Evolutionary conservation across 2,797 vertebrate genomes (phyloP).

Genomic region (Danionella dracula): DNA sequence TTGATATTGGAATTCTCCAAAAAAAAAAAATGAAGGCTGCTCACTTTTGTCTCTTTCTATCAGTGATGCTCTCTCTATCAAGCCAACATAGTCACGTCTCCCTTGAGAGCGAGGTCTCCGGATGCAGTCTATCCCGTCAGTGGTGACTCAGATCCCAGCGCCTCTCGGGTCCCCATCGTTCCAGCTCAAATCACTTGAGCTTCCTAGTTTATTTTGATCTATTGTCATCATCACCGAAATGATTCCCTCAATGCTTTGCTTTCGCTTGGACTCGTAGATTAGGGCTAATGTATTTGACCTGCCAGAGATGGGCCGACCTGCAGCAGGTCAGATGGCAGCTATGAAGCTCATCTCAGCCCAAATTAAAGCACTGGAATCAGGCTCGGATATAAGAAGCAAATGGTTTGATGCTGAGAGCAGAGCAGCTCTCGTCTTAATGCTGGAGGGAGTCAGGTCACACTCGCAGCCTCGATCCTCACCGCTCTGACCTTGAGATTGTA

Average conservation of each 20-base stretch:
- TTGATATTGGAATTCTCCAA: no score
- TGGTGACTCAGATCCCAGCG: no score
- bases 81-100: no score
- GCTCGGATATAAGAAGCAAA: constrained; percentile 39
- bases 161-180: not conserved
- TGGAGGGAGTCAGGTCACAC: not conserved
- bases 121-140: no score
- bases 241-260: constrained; percentile 18
- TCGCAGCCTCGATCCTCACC: not conserved
- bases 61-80: no score
- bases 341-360: constrained; percentile 31
- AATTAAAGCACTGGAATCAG: constrained; percentile 37
- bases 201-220: constrained; percentile 5
- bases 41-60: no score
- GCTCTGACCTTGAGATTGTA: constrained; percentile 1
- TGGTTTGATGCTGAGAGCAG: not conserved
- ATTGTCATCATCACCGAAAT: constrained; percentile 33
- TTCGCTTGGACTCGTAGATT: constrained; percentile 18
- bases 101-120: no score
- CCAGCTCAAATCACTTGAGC: no score
- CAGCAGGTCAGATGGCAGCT: constrained; percentile 35
- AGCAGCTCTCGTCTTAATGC: not conserved
- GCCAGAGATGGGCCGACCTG: constrained; percentile 3
- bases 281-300: constrained; percentile 43
- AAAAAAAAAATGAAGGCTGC: not conserved